Conservation (phyloP, 2,113 vertebrate genomes). For the Pseudorasbora parva region DNA sequence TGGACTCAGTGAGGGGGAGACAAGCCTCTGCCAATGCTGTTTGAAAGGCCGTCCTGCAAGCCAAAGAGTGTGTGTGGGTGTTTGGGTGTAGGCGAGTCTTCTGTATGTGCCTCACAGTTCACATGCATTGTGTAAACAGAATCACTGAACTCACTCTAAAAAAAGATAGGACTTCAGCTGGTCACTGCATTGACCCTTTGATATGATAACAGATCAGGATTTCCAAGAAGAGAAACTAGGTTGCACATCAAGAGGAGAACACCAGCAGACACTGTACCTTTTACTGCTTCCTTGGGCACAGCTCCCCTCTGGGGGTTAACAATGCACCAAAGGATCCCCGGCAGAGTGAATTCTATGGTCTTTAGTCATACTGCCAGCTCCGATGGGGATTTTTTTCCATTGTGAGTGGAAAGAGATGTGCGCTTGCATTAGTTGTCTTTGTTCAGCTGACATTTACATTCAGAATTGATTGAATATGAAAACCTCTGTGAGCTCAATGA, state of each 20-base stretch:
- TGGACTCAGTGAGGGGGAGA: slow-evolving; percentile 67
- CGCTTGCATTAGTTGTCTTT: slow-evolving; percentile 11
- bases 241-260: slow-evolving; percentile 39
- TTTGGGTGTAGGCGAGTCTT: slow-evolving; percentile 30
- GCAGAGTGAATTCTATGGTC: slow-evolving; percentile 41
- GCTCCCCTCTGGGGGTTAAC: slow-evolving; percentile 33
- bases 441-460: slow-evolving; percentile 31
- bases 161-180: slow-evolving; percentile 27
- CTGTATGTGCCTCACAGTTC: slow-evolving; percentile 37
- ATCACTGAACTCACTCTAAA: slow-evolving; percentile 40
- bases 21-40: slow-evolving; percentile 57
- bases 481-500: background rate
- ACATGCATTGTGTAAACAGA: slow-evolving; percentile 40
- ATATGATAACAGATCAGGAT: slow-evolving; percentile 53
- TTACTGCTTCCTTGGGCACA: slow-evolving; percentile 17
- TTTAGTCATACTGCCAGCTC: slow-evolving; percentile 36
- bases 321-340: slow-evolving; percentile 28
- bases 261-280: slow-evolving; percentile 42
- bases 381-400: slow-evolving; percentile 29
- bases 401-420: slow-evolving; percentile 11
- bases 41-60: slow-evolving; percentile 54
- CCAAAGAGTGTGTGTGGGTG: slow-evolving; percentile 46
- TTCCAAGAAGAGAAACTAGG: slow-evolving; percentile 34
- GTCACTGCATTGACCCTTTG: slow-evolving; percentile 19
- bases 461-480: slow-evolving; percentile 7